Percentiles rank a stretch among this genome's conserved stretches.
Conservation (phyloP, 2,797 vertebrate species). For the Ctenopoma multispine region DNA sequence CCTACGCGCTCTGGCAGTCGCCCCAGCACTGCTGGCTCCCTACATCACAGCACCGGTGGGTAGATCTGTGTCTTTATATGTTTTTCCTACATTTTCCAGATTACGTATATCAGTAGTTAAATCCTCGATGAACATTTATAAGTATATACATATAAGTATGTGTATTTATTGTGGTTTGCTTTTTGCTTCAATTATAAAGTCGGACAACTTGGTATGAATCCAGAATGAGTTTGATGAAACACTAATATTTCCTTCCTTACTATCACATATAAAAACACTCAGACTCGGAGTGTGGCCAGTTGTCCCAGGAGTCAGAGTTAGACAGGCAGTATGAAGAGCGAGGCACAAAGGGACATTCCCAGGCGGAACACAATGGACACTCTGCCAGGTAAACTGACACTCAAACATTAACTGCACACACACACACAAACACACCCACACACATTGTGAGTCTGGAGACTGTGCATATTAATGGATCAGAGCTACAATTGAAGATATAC, state of each 20-base stretch:
- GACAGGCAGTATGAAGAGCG: slow-evolving; percentile 57
- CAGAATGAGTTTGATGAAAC: not conserved
- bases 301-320: slow-evolving; percentile 72
- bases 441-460: not conserved
- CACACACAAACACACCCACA: not conserved
- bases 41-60: slow-evolving; percentile 83
- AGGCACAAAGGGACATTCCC: slow-evolving; percentile 59
- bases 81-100: not conserved
- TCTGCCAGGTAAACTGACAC: slow-evolving; percentile 78
- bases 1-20: slow-evolving; percentile 78
- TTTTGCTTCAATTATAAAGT: too few relatives aligned
- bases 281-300: slow-evolving; percentile 75
- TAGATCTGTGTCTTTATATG: not conserved
- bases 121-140: not conserved
- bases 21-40: slow-evolving; percentile 77
- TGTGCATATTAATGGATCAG: not conserved
- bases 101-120: not conserved
- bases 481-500: not conserved
- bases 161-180: too few relatives aligned
- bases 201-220: too few relatives aligned
- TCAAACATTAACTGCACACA: not conserved
- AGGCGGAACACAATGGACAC: slow-evolving; percentile 72
- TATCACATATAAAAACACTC: slow-evolving; percentile 10
- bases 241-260: slow-evolving; percentile 1
- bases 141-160: too few relatives aligned